A percentile compares a stretch with the other conserved stretches of the same genome.
Conservation (phyloP, 2,113 vertebrate species). For the Toxostoma redivivum region DNA sequence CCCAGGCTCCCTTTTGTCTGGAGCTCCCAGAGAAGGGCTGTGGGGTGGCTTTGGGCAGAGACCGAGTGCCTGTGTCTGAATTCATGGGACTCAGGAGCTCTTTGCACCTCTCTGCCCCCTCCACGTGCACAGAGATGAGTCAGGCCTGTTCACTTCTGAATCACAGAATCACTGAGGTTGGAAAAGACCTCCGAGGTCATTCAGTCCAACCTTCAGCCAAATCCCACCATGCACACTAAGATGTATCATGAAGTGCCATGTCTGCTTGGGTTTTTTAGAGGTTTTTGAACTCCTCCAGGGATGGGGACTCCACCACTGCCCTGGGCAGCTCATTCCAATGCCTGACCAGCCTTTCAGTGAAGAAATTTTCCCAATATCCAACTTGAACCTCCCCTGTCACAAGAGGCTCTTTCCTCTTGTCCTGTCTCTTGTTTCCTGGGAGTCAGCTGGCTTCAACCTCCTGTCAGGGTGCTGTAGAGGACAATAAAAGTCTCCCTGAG, state of each 20-base stretch:
- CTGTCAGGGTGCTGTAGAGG: background rate
- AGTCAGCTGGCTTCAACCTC: background rate
- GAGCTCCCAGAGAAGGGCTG: background rate
- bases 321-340: background rate
- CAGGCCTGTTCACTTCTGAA: background rate
- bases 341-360: background rate
- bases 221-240: background rate
- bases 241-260: background rate
- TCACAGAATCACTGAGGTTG: background rate
- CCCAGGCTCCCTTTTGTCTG: background rate
- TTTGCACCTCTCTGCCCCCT: background rate
- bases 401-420: background rate
- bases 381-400: background rate
- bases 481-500: background rate
- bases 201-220: background rate
- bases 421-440: background rate
- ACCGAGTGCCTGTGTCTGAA: rapidly evolving
- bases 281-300: background rate
- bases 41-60: rapidly evolving
- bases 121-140: background rate
- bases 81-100: rapidly evolving
- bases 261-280: background rate
- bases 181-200: background rate
- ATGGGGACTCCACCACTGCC: background rate
- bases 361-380: background rate